Evolutionary conservation across 1,140 invertebrate genomes (phyloP).

Genomic region (Philotrypesis tridentata): DNA sequence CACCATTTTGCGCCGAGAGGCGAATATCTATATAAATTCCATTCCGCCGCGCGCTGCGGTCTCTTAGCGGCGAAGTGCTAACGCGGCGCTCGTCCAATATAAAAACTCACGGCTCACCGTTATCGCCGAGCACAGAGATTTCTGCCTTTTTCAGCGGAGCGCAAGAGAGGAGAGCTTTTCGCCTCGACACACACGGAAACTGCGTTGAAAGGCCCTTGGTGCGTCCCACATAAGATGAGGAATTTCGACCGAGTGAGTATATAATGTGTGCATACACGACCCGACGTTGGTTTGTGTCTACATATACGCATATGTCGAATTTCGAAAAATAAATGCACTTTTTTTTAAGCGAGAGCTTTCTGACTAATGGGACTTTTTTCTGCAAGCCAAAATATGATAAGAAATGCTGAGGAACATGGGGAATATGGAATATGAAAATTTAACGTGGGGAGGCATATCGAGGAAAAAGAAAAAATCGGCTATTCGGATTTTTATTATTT

Average conservation of each 20-base stretch:
- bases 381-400: too few relatives aligned
- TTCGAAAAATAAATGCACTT: too few relatives aligned
- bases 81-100: slow-evolving; percentile 58
- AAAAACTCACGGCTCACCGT: slow-evolving; percentile 57
- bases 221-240: background rate
- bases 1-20: background rate
- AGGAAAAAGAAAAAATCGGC: too few relatives aligned
- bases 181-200: background rate
- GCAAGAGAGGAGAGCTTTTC: background rate
- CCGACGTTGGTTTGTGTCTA: too few relatives aligned
- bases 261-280: too few relatives aligned
- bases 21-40: background rate
- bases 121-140: slow-evolving; percentile 56
- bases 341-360: too few relatives aligned
- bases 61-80: slow-evolving; percentile 57
- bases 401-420: too few relatives aligned
- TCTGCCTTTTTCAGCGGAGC: slow-evolving; percentile 19
- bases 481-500: too few relatives aligned
- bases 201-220: slow-evolving; percentile 23
- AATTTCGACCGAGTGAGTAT: slow-evolving; percentile 13
- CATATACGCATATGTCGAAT: too few relatives aligned
- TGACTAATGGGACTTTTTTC: too few relatives aligned
- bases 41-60: slow-evolving; percentile 57
- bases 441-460: too few relatives aligned
- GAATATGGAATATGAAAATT: too few relatives aligned